Evolutionary conservation across 1,140 invertebrate species (phyloP).

Genomic region (Dendrolimus kikuchii): DNA sequence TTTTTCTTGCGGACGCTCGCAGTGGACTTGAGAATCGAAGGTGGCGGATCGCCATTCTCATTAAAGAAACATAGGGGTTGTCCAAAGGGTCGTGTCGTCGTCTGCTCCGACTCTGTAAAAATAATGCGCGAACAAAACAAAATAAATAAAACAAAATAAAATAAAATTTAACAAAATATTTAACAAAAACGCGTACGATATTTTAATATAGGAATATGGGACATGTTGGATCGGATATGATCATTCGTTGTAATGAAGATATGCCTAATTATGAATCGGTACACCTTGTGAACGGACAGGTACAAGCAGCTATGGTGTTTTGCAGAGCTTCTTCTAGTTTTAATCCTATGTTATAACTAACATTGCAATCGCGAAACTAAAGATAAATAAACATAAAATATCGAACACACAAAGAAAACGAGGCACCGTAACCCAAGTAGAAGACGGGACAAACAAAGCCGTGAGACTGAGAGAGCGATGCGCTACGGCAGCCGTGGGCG

Average conservation of each 20-base stretch:
- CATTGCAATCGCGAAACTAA: constrained; percentile 51
- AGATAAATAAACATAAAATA: constrained; percentile 42
- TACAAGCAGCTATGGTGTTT: constrained; percentile 54
- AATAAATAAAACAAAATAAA: constrained; percentile 54
- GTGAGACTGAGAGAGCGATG: constrained; percentile 57
- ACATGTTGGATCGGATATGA: constrained; percentile 22
- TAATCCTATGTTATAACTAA: constrained; percentile 54
- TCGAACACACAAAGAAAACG: constrained; percentile 52
- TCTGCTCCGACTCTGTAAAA: constrained; percentile 73
- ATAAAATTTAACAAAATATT: constrained; percentile 27
- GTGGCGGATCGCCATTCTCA: constrained; percentile 73
- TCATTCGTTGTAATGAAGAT: constrained; percentile 21
- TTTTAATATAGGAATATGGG: constrained; percentile 13
- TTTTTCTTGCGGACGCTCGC: constrained; percentile 70
- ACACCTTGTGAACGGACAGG: constrained; percentile 43
- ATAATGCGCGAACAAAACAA: constrained; percentile 65
- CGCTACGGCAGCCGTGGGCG: constrained; percentile 61
- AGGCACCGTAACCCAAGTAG: constrained; percentile 46
- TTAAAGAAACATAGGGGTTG: constrained; percentile 79
- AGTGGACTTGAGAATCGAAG: constrained; percentile 66
- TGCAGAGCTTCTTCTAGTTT: constrained; percentile 50
- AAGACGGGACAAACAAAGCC: constrained; percentile 64
- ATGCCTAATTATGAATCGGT: constrained; percentile 23
- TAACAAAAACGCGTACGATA: constrained; percentile 31
- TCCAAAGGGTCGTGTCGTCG: constrained; percentile 81